These are phyloP conservation scores for Pseudonaja textilis DNA, from an alignment of 2,113 vertebrate genomes.

Conservation along the genomic window DNA sequence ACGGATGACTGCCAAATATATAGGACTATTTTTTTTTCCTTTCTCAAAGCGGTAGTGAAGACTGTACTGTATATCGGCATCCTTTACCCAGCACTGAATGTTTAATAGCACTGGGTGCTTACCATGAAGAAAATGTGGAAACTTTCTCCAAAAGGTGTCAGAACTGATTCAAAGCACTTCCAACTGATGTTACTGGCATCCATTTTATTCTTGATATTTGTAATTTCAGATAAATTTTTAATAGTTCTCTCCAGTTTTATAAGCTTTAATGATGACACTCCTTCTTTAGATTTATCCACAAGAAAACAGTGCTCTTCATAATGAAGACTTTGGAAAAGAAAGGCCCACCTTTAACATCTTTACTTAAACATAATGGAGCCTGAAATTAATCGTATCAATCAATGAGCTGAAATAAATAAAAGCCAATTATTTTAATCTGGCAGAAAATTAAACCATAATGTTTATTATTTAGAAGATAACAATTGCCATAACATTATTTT, in stretches of 20 bases:
- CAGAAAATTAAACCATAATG: constrained; percentile 69
- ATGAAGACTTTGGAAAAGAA: constrained; percentile 73
- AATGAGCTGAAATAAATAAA: constrained; percentile 65
- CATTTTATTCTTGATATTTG: constrained; percentile 75
- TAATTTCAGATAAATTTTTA: constrained; percentile 80
- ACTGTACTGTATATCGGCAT: constrained; percentile 59
- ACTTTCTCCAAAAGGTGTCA: constrained; percentile 60
- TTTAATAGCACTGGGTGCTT: constrained; percentile 76
- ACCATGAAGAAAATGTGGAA: constrained; percentile 72
- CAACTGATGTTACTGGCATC: constrained; percentile 73
- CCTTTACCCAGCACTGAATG: constrained; percentile 77
- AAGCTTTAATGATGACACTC: constrained; percentile 80
- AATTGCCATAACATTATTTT: constrained; percentile 73
- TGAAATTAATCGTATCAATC: constrained; percentile 70
- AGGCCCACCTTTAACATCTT: constrained; percentile 63
- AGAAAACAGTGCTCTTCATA: constrained; percentile 76
- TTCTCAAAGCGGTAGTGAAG: constrained; percentile 73
- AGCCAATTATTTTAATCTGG: constrained; percentile 68
- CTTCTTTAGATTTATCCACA: constrained; percentile 75
- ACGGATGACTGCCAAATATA: constrained; percentile 82
- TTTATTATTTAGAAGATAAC: constrained; percentile 71
- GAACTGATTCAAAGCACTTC: constrained; percentile 73
- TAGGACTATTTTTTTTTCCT: constrained; percentile 67
- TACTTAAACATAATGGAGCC: constrained; percentile 64
- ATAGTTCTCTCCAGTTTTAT: constrained; percentile 79